These are phyloP conservation scores for Bolinopsis microptera DNA, from an alignment of 37 sponge, comb jelly and placozoan genomes.

Conservation along the genomic window DNA sequence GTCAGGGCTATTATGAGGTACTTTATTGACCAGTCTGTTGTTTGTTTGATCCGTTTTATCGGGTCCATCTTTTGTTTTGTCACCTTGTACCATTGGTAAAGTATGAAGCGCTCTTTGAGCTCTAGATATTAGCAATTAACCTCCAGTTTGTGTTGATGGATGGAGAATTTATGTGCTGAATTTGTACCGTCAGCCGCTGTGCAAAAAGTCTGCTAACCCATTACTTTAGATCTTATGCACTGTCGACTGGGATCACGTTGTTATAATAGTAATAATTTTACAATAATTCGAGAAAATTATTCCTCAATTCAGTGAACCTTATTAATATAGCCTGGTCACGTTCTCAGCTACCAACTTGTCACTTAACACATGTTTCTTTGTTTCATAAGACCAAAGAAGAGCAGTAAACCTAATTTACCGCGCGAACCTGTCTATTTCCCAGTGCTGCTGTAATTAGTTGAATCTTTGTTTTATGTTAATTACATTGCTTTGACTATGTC, in stretches of 20 bases:
- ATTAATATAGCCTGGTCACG: background rate
- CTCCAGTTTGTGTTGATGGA: background rate
- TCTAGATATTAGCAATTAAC: no score
- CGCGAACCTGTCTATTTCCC: background rate
- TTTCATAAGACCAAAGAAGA: background rate
- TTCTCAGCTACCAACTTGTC: background rate
- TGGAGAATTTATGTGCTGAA: background rate
- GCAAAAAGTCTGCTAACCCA: no score
- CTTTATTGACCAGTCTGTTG: no score
- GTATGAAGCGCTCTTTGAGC: no score
- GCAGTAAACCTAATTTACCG: background rate
- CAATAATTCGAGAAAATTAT: background rate
- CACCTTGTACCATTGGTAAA: no score
- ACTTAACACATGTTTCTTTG: background rate
- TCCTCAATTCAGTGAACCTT: background rate
- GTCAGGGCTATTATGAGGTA: no score
- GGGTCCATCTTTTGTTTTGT: no score
- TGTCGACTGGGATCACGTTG: background rate
- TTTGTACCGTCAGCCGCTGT: background rate
- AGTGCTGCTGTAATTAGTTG: background rate
- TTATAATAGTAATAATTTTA: background rate
- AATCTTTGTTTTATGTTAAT: background rate
- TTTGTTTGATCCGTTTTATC: no score
- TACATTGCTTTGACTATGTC: background rate
- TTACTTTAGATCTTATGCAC: no score